Percentiles rank a stretch among this genome's conserved stretches.
phyloP scores from a whole-genome alignment of 2,797 vertebrate genomes.

The Tragopan temminckii region DNA sequence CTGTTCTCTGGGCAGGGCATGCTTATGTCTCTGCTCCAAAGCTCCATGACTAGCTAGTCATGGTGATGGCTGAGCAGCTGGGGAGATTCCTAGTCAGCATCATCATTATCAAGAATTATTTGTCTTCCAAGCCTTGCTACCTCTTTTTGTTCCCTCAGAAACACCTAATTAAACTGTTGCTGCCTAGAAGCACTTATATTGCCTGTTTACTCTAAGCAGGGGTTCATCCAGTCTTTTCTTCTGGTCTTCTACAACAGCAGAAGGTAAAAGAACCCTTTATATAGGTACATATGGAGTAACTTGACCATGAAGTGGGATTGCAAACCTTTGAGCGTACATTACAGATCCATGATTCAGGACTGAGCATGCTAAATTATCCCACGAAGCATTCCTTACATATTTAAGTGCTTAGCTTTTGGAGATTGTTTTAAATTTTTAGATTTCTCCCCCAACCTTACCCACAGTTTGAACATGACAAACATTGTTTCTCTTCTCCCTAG shows the following conservation, averaged over 20 bases:
- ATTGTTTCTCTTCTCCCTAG: neutral
- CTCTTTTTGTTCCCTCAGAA: neutral
- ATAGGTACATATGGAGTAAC: neutral
- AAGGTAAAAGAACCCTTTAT: neutral
- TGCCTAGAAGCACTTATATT: accelerated
- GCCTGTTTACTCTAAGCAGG: neutral
- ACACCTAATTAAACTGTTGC: neutral
- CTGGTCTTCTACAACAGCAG: neutral
- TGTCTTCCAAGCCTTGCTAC: neutral
- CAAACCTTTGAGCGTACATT: neutral
- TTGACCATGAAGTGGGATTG: neutral
- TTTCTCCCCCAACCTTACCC: neutral
- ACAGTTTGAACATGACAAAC: neutral
- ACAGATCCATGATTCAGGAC: neutral
- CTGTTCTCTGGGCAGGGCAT: neutral
- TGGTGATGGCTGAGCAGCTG: neutral
- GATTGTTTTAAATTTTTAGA: neutral
- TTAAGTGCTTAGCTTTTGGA: neutral
- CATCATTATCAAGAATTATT: neutral
- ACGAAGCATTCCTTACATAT: neutral
- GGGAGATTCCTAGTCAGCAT: neutral
- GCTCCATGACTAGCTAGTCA: neutral
- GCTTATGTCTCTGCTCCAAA: neutral
- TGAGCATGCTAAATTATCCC: accelerated
- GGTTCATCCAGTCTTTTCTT: neutral